Percentiles rank a stretch among this genome's conserved stretches.
Evolutionary conservation across 2,888 invertebrate species (phyloP).

Genomic region (Seira sanloemensis): DNA sequence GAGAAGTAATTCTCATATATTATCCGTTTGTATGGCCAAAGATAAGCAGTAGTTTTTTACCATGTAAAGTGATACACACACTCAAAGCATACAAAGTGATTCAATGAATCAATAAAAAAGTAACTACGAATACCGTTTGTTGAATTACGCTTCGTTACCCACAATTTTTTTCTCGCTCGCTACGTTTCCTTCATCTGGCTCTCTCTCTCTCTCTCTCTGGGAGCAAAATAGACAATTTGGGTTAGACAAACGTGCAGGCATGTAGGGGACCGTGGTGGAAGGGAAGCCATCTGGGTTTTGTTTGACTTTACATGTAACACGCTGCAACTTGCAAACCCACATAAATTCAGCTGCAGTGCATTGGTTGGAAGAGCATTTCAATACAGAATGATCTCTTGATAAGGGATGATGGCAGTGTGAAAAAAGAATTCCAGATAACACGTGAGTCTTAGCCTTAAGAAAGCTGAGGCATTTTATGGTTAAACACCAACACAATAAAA

Average conservation of each 20-base stretch:
- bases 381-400: neutral
- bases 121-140: conserved; percentile 10
- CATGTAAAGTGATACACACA: neutral
- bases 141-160: conserved; percentile 16
- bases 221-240: conserved; percentile 16
- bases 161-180: conserved; percentile 10
- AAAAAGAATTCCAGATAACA: conserved; percentile 4
- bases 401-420: neutral
- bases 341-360: neutral
- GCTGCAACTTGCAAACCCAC: neutral
- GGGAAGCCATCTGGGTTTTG: conserved; percentile 13
- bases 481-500: conserved; percentile 6
- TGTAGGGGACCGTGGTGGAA: conserved; percentile 11
- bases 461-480: neutral
- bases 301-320: neutral
- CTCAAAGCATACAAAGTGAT: neutral
- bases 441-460: neutral
- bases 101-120: conserved; percentile 14
- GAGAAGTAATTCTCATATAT: conserved; percentile 9
- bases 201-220: neutral
- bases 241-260: conserved; percentile 8
- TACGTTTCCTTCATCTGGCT: conserved; percentile 10
- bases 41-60: neutral
- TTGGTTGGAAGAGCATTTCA: neutral
- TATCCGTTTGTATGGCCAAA: conserved; percentile 1